These are phyloP conservation scores for Aleiodes testaceus DNA, from an alignment of 2,888 invertebrate species.

Conservation along the genomic window DNA sequence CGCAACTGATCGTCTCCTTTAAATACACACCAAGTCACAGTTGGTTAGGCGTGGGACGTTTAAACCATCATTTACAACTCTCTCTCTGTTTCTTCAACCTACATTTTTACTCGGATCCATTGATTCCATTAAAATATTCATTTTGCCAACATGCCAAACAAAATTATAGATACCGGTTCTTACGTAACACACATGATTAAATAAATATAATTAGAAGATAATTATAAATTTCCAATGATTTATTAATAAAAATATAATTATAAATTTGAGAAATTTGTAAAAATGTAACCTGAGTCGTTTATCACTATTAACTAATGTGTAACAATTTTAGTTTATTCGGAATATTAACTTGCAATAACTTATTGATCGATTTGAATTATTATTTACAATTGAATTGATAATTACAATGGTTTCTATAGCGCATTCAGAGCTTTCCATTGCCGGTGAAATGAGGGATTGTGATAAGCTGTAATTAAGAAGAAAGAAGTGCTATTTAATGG, in stretches of 20 bases:
- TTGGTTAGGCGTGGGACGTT: constrained; percentile 57
- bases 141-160: neutral
- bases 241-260: neutral
- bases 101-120: constrained; percentile 46
- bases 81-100: constrained; percentile 53
- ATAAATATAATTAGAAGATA: neutral
- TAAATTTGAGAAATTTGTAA: neutral
- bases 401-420: neutral
- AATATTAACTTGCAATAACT: neutral
- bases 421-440: constrained; percentile 5
- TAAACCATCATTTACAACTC: constrained; percentile 61
- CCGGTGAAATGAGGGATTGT: neutral
- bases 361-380: neutral
- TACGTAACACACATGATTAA: constrained; percentile 26
- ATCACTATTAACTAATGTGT: constrained; percentile 1
- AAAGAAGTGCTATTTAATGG: neutral
- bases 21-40: constrained; percentile 33
- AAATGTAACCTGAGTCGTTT: constrained; percentile 15
- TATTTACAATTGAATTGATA: neutral
- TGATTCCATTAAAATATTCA: constrained; percentile 5
- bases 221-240: neutral
- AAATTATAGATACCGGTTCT: neutral
- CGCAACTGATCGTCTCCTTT: constrained; percentile 48
- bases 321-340: neutral
- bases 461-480: neutral